Conservation (phyloP, 2,888 invertebrate genomes). For the Nesidiocoris tenuis region DNA sequence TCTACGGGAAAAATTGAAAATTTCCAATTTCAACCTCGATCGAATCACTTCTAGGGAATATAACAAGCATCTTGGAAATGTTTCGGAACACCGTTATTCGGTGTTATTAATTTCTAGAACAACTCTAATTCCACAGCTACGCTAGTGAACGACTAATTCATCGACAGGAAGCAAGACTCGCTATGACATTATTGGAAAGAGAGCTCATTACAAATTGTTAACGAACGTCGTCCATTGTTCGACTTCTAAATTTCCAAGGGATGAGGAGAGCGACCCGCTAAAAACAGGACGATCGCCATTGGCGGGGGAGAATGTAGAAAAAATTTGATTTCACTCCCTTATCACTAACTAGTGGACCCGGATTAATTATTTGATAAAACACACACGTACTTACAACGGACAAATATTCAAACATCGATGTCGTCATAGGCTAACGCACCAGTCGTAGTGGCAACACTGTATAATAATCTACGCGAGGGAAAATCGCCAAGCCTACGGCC, state of each 20-base stretch:
- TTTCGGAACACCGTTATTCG: neutral
- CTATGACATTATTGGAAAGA: neutral
- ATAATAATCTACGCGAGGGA: too few relatives aligned
- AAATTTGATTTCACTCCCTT: constrained; percentile 28
- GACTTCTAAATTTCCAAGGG: too few relatives aligned
- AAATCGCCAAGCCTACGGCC: neutral
- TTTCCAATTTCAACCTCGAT: neutral
- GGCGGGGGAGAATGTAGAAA: constrained; percentile 2
- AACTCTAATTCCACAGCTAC: neutral
- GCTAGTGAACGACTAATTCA: neutral
- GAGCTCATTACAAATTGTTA: too few relatives aligned
- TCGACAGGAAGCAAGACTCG: neutral
- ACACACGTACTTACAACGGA: neutral
- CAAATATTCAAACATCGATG: neutral
- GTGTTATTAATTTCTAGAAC: neutral
- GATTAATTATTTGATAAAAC: constrained; percentile 30
- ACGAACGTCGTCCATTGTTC: too few relatives aligned
- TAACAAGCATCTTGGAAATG: neutral
- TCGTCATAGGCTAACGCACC: too few relatives aligned
- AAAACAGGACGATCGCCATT: too few relatives aligned
- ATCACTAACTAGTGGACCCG: constrained; percentile 40
- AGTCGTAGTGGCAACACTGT: too few relatives aligned
- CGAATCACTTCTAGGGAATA: neutral
- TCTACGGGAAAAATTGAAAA: neutral
- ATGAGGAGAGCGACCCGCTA: too few relatives aligned